Evolutionary conservation across 2,797 vertebrate genomes (phyloP).

Genomic region (Octomys mimax): DNA sequence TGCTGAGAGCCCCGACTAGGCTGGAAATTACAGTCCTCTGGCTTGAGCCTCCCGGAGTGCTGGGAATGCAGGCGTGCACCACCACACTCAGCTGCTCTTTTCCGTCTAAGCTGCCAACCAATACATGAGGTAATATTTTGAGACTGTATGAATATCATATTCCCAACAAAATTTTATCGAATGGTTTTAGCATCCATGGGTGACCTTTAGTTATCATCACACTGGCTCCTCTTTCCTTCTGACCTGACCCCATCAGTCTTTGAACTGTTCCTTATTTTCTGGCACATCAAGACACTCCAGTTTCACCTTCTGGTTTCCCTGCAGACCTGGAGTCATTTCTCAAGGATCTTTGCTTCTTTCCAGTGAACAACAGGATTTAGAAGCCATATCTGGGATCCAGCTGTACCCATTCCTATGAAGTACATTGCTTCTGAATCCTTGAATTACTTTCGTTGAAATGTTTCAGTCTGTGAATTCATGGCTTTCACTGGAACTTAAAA

Average conservation of each 20-base stretch:
- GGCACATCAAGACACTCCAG: neutral
- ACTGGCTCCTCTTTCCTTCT: slow-evolving; percentile 6
- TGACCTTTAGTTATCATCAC: neutral
- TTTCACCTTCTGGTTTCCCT: neutral
- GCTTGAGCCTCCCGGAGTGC: neutral
- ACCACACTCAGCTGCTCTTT: neutral
- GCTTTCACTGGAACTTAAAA: slow-evolving; percentile 37
- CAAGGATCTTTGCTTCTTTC: neutral
- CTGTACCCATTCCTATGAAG: neutral
- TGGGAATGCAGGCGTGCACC: neutral
- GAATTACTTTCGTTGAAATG: neutral
- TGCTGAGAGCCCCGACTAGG: neutral
- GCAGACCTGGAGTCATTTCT: neutral
- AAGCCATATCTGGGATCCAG: neutral
- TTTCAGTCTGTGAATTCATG: slow-evolving; percentile 24
- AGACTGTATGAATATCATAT: neutral
- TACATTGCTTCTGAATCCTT: neutral
- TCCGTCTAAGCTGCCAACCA: neutral
- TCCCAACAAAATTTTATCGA: neutral
- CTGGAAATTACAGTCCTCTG: neutral
- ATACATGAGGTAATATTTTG: neutral
- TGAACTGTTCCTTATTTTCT: neutral
- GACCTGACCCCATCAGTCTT: neutral
- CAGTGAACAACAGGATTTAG: neutral
- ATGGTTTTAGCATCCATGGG: neutral